Conservation (phyloP, 2,797 vertebrate species). For the Muscicapa striata region DNA sequence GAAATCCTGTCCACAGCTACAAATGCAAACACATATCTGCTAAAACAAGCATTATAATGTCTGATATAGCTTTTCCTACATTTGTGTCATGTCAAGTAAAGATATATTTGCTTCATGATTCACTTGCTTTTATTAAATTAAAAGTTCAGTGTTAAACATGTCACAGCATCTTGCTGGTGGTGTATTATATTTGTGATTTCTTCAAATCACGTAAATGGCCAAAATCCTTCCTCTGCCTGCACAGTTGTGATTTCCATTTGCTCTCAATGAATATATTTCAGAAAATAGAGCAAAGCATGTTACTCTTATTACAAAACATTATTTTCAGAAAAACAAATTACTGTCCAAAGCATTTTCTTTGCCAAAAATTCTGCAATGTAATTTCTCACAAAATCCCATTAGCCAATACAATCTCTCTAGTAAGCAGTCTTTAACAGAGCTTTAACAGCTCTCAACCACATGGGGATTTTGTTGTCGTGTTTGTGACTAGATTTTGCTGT, state of each 20-base stretch:
- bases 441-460: background rate
- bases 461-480: background rate
- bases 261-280: background rate
- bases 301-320: background rate
- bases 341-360: background rate
- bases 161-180: background rate
- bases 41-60: background rate
- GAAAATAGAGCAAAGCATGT: background rate
- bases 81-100: background rate
- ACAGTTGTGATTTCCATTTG: background rate
- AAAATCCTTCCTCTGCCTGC: background rate
- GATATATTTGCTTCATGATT: background rate
- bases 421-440: background rate
- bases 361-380: slow-evolving; percentile 3
- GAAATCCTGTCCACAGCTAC: background rate
- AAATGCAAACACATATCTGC: background rate
- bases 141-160: background rate
- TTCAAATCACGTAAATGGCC: background rate
- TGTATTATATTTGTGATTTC: background rate
- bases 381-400: slow-evolving; percentile 7
- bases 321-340: slow-evolving; percentile 9
- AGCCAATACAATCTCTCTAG: background rate
- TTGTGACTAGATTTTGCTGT: background rate
- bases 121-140: background rate
- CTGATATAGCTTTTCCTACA: background rate